Evolutionary conservation across 2,113 vertebrate species (phyloP), one percentile per base, ranked within the genome.

Genomic region (Salminus brasiliensis): DNA sequence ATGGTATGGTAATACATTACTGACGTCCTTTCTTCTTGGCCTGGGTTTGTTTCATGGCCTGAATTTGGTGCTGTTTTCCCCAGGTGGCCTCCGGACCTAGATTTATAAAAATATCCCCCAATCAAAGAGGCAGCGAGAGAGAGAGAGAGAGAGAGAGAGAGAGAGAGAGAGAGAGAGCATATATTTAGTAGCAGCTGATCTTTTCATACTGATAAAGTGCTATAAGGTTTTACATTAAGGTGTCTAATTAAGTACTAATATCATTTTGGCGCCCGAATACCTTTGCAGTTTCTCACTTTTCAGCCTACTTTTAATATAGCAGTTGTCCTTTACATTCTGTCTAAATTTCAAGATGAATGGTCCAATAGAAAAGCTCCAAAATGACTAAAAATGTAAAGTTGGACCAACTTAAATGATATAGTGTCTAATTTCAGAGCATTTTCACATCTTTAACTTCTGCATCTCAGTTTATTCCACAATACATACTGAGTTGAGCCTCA

Each of bases 81-180:
- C 93, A 90, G 91, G 93, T 92, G 92, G 90, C 90, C 78, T 69
- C 80, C 83, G 92, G 89, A 93, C 93, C 93, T 93, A 93, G 90
- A 90, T 85, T 55, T 88, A 92, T 93, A 93, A 92, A 93, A 94
- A 94, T 93, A 94, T 88, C 88, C 79, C 81, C 92, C 93, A 93
- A 94, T 93, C 90, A 92, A 88, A 90, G 88, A 90, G 83, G 78
- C 76, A 81, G 88, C 84, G 87, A 92, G 88, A 90, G 89, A 87
- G 76, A 82, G 80, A 80, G 83, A 85, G 76, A 89, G 81, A 74
- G 78, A 72, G 76, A 81, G 79, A 62, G 65, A 57, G 66, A 87
- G 69, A 65, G 62, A 32, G 30, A 63, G 60, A 32, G 60, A 63
- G 60, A 65, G 30, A 65, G 63, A 1, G 45, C 75, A 39, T 60